Conservation (phyloP, 2,888 invertebrate genomes). For the Tigriopus californicus region DNA sequence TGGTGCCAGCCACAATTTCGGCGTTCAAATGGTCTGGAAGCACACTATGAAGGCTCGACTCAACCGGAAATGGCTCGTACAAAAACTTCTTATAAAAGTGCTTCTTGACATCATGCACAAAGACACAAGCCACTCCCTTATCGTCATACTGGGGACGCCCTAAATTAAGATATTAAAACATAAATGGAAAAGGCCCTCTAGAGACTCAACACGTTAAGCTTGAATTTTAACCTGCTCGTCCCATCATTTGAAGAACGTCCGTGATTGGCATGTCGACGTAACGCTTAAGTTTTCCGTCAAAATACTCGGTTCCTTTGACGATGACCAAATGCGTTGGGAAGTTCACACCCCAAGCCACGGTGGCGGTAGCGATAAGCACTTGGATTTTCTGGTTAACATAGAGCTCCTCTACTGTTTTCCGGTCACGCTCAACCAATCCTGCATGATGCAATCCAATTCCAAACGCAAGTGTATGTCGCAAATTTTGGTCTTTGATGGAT, state of each 20-base stretch:
- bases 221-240: slow-evolving; percentile 49
- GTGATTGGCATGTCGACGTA: slow-evolving; percentile 99
- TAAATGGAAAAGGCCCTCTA: no score
- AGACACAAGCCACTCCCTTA: slow-evolving; percentile 47
- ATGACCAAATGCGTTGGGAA: slow-evolving; percentile 94
- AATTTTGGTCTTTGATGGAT: slow-evolving; percentile 53
- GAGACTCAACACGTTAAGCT: no score
- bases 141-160: slow-evolving; percentile 88
- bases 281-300: slow-evolving; percentile 82
- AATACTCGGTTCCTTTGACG: slow-evolving; percentile 93
- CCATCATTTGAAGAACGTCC: slow-evolving; percentile 81
- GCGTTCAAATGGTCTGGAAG: slow-evolving; percentile 94
- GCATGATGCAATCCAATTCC: slow-evolving; percentile 98
- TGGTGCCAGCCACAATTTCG: slow-evolving; percentile 70
- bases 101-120: slow-evolving; percentile 87
- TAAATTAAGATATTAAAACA: no score
- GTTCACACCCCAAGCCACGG: slow-evolving; percentile 98
- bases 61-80: slow-evolving; percentile 97
- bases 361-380: slow-evolving; percentile 86
- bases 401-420: slow-evolving; percentile 74
- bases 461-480: slow-evolving; percentile 81
- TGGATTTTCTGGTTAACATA: slow-evolving; percentile 90
- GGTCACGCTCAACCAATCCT: slow-evolving; percentile 78
- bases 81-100: slow-evolving; percentile 97
- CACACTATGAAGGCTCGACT: slow-evolving; percentile 76